Evolutionary conservation across 2,888 invertebrate genomes (phyloP), one percentile per base, ranked within the genome.

Genomic region (Aquatica leii): DNA sequence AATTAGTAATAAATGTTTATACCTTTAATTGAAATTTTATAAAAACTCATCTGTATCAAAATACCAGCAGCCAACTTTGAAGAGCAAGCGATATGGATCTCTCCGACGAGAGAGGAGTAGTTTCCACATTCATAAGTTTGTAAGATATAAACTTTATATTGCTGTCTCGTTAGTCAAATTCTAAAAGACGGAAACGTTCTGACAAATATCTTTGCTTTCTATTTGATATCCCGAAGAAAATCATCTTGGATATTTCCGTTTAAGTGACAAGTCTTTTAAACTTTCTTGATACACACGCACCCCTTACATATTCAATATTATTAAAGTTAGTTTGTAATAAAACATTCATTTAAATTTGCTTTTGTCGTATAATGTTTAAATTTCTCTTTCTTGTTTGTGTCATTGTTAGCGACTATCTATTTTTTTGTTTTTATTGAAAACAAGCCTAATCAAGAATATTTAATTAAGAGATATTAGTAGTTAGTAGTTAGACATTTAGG

Each of bases 81-180:
- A 68, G 62, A 63, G 59, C 41, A 66, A 48, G 48, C 59, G 69
- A 69, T 69, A 69, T 69, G 69, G 69, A 69, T 69, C 67, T 64
- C 68, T 61, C n/a, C n/a, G 50, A 21, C 56, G 61, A 53, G 53
- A 49, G 61, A 58, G 54, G 50, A 65, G 65, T 65, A 65, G 65
- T 65, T 61, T 58, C 56, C 56, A 65, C 61, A 65, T 65, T 65
- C 63, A 59, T 66, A 69, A 69, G 69, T 69, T 69, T 69, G 66
- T 59, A 64, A 68, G 69, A 69, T 69, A 69, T 64, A 66, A 69
- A 69, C 69, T 69, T 69, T 69, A 68, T 67, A 69, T 69, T 67
- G 66, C 68, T 66, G 66, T 65, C 61, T 65, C 65, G 61, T 60
- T 61, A 69, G 69, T 68, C 69, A 66, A 69, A 69, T 68, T 69